A percentile compares a stretch with the other conserved stretches of the same genome.
phyloP scores from a whole-genome alignment of 2,888 invertebrate species.

The Morpho deidamia region DNA sequence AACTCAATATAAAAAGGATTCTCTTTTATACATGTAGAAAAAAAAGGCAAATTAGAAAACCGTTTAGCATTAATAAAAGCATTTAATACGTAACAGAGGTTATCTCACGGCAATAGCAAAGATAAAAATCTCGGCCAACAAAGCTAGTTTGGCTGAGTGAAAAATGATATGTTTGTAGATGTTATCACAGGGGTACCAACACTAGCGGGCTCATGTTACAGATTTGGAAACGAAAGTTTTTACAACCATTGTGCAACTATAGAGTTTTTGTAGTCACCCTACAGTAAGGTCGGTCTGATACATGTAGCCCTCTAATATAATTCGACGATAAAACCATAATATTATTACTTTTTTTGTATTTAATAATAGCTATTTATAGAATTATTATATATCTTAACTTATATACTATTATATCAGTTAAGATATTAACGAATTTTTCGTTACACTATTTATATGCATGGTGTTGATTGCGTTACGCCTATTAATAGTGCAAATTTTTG shows the following conservation, averaged over 20 bases:
- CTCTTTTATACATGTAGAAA: background rate
- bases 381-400: too few species aligned
- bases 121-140: conserved; percentile 38
- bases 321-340: conserved; percentile 19
- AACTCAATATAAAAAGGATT: background rate
- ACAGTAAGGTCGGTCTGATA: conserved; percentile 10
- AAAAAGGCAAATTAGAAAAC: conserved; percentile 29
- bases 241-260: conserved; percentile 29
- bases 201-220: conserved; percentile 42
- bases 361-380: background rate
- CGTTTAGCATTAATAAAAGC: conserved; percentile 32
- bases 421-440: too few species aligned
- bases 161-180: conserved; percentile 72
- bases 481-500: too few species aligned
- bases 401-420: too few species aligned
- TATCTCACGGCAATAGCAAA: conserved; percentile 46
- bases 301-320: conserved; percentile 17
- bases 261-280: conserved; percentile 21
- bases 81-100: conserved; percentile 23
- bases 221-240: conserved; percentile 19
- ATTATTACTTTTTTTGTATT: conserved; percentile 8
- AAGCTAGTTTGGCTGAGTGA: conserved; percentile 58
- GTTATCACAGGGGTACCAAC: conserved; percentile 50
- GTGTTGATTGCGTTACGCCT: too few species aligned
- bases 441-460: too few species aligned